Evolutionary conservation across 2,888 invertebrate species (phyloP).

Genomic region (Leptopilina myrica): DNA sequence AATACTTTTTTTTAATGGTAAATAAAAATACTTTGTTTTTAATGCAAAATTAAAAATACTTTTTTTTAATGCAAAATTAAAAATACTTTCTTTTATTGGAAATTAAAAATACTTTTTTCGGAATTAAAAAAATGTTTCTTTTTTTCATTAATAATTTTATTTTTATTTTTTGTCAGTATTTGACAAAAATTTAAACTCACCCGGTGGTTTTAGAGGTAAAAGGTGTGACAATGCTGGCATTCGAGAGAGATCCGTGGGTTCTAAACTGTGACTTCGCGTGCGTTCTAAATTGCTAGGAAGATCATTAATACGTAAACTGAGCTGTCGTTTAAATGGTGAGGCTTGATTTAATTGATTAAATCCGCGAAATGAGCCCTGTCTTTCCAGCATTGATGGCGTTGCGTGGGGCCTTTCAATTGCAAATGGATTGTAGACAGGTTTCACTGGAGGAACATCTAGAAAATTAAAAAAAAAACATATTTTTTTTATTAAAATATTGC

Average conservation of each 20-base stretch:
- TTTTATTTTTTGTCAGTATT: no score
- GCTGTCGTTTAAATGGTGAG: constrained; percentile 96
- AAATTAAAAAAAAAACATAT: constrained; percentile 29
- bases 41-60: no score
- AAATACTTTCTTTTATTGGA: no score
- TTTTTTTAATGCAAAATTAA: no score
- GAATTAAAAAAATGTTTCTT: no score
- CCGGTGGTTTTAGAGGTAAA: constrained; percentile 76
- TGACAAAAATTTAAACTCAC: no score
- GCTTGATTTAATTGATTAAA: constrained; percentile 89
- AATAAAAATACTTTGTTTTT: no score
- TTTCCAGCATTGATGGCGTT: constrained; percentile 93
- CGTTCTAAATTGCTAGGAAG: constrained; percentile 96
- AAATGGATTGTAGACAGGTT: constrained; percentile 90
- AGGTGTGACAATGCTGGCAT: constrained; percentile 71
- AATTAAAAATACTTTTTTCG: no score
- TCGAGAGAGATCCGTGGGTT: constrained; percentile 75
- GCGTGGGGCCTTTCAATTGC: constrained; percentile 98
- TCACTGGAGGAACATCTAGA: constrained; percentile 77
- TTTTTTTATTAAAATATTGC: no score
- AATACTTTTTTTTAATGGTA: no score
- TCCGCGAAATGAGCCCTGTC: constrained; percentile 96
- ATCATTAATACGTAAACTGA: constrained; percentile 96
- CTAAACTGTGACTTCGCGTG: constrained; percentile 77
- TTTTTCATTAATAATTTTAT: no score